Evolutionary conservation across 2,797 vertebrate genomes (phyloP).

Genomic region (Poecilia picta): DNA sequence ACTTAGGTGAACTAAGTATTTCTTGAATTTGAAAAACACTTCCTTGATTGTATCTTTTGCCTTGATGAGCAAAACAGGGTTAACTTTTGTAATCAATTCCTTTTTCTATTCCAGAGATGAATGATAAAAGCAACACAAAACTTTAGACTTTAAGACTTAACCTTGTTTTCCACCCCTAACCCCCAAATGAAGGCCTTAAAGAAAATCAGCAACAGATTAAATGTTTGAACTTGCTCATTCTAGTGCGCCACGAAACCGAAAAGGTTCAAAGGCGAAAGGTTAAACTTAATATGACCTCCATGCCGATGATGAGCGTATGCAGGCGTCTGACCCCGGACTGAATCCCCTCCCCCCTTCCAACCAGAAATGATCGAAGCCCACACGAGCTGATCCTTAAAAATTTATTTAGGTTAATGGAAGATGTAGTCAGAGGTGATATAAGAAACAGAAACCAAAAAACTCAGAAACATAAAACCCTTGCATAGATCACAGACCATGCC

Average conservation of each 20-base stretch:
- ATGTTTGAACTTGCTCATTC: neutral
- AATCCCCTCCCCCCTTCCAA: neutral
- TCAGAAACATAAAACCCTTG: slow-evolving; percentile 81
- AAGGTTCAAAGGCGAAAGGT: neutral
- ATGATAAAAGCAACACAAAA: neutral
- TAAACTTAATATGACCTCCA: neutral
- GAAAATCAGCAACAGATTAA: neutral
- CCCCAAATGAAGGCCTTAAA: neutral
- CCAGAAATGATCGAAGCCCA: slow-evolving; percentile 59
- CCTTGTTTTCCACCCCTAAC: neutral
- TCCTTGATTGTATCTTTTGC: neutral
- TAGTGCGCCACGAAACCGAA: neutral
- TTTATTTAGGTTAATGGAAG: slow-evolving; percentile 85
- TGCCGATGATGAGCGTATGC: neutral
- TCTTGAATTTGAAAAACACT: neutral
- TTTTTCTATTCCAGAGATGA: neutral
- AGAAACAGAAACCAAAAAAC: slow-evolving; percentile 51
- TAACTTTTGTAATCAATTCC: neutral
- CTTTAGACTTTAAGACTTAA: neutral
- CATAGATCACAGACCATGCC: slow-evolving; percentile 87
- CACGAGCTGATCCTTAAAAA: slow-evolving; percentile 84
- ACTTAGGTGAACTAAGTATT: neutral
- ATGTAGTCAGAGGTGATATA: slow-evolving; percentile 80
- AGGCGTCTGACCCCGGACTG: neutral
- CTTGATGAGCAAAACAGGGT: neutral